phyloP scores from a whole-genome alignment of 1,140 invertebrate genomes.

The Temnothorax nylanderi region DNA sequence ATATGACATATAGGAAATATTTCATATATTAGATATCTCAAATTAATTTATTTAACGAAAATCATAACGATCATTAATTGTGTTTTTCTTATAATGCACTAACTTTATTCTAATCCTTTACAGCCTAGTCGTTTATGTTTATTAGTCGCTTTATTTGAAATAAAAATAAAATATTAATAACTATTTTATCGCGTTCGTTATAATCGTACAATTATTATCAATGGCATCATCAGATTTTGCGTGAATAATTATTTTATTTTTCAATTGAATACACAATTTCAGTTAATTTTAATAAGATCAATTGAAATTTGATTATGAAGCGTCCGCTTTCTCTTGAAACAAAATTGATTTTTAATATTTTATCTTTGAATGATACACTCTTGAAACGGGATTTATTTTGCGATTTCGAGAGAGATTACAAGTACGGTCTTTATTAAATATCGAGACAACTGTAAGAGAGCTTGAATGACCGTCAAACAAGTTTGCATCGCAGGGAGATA shows the following conservation, averaged over 20 bases:
- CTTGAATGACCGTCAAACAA: constrained; percentile 31
- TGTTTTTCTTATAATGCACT: not conserved
- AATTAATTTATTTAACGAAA: not conserved
- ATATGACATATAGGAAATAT: not conserved
- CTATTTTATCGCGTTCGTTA: not conserved
- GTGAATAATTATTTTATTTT: not conserved
- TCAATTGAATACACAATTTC: not conserved
- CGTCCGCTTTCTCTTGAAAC: not conserved
- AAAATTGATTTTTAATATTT: constrained; percentile 15
- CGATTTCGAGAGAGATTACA: not conserved
- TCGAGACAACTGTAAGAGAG: not conserved
- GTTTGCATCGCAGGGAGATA: constrained; percentile 5
- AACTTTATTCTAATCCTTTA: not conserved
- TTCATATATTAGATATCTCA: not conserved
- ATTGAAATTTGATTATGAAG: not conserved
- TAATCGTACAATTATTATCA: not conserved
- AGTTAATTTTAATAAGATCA: not conserved
- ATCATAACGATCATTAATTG: not conserved
- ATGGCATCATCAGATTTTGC: not conserved
- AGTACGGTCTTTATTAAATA: not conserved
- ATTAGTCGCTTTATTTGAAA: not conserved
- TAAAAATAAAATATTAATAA: not conserved
- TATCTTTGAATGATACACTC: too few relatives aligned
- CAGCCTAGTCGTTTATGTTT: not conserved
- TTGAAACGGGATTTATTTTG: not conserved